Evolutionary conservation across 2,113 vertebrate species (phyloP), one percentile per base, ranked within the genome.

Genomic region (Saimiri boliviensis): DNA sequence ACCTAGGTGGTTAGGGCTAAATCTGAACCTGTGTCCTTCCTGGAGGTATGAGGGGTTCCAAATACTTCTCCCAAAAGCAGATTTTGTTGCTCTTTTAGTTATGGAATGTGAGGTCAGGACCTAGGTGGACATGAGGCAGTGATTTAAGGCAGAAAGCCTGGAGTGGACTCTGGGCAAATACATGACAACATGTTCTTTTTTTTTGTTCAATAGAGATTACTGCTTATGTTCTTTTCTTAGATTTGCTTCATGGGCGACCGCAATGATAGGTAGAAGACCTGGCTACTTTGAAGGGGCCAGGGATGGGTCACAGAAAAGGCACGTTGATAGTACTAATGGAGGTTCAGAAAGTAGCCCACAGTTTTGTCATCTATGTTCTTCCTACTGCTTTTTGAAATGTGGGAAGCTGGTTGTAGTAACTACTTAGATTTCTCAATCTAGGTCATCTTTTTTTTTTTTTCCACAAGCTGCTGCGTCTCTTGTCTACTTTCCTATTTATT

Each of bases 321-420:
- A 84, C n/a, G 13, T 23, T 60, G 42, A 77, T 84, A 81, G 49
- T 19, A 84, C 11, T 71, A 8, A 11, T 79, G 37, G 54, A 40
- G 21, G 5, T 54, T 88, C 79, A 63, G 63, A 92, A 89, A 66
- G 74, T 68, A 70, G 42, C n/a, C 47, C 54, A 40, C 32, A 63
- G 6, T 82, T 85, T 54, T 37, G 42, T 82, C 7, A 13, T 84
- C 83, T 40, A 4, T 58, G 52, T 11, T 89, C 20, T 91, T 80
- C 58, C 21, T 47, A 37, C 60, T 92, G 52, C 42, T 6, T 94
- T 93, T 79, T 97, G 56, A 86, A 79, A 37, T 91, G 82, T 13
- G 12, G 45, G 56, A 21, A 93, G n/a, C 76, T 71, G 56, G 17
- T 52, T 81, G 37, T 54, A 27, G 63, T 70, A 92, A 60, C n/a